phyloP scores from a whole-genome alignment of 2,888 invertebrate genomes.

The Orthosia gracilis region DNA sequence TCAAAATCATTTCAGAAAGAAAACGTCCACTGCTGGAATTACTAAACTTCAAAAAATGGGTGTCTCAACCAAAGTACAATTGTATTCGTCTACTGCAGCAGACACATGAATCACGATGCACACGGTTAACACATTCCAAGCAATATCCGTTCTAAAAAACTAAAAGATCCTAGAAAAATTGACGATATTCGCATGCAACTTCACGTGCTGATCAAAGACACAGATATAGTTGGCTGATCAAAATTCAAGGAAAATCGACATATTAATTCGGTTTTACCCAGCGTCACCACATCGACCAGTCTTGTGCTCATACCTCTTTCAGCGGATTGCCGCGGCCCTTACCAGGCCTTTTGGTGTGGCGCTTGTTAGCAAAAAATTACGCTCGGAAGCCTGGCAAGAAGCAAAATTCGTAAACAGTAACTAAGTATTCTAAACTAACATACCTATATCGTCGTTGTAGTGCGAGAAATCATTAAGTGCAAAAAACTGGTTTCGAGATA shows the following conservation, averaged over 20 bases:
- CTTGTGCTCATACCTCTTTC: no score
- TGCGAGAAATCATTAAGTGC: no score
- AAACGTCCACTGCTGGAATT: no score
- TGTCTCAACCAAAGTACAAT: constrained; percentile 78
- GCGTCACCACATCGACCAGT: no score
- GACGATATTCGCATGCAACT: constrained; percentile 70
- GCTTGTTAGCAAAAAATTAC: no score
- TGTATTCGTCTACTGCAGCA: constrained; percentile 88
- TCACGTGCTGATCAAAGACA: constrained; percentile 71
- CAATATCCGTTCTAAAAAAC: constrained; percentile 69
- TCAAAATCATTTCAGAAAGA: no score
- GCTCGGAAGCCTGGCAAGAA: background rate
- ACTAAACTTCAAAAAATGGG: constrained; percentile 74
- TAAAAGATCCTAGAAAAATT: constrained; percentile 10
- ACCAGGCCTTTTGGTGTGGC: no score
- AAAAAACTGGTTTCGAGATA: no score
- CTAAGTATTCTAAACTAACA: background rate
- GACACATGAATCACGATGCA: constrained; percentile 89
- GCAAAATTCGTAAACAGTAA: no score
- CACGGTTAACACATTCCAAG: constrained; percentile 81
- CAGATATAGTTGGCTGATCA: constrained; percentile 83
- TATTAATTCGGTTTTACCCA: constrained; percentile 64
- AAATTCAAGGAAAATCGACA: constrained; percentile 90
- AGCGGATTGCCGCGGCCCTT: no score
- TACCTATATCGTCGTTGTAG: no score